Conservation (phyloP, 2,797 vertebrate species). For the Hydrocynus forskahlii region DNA sequence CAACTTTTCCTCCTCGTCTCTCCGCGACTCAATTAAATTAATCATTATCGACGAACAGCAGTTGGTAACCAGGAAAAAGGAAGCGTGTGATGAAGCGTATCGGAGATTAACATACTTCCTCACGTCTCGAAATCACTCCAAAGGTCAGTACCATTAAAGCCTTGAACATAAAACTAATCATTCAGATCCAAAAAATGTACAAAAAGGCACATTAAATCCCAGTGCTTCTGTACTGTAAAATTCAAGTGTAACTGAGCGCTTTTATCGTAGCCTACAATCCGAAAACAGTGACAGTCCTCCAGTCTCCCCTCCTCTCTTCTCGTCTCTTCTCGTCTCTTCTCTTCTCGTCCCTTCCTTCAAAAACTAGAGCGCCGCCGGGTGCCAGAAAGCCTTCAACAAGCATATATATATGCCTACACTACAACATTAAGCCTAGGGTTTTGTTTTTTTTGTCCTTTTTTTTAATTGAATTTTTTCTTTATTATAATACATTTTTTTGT, state of each 20-base stretch:
- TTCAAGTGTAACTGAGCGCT: slow-evolving; percentile 99
- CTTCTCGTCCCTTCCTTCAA: slow-evolving; percentile 63
- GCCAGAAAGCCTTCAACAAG: slow-evolving; percentile 90
- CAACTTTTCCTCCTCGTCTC: slow-evolving; percentile 72
- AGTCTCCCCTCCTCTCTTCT: slow-evolving; percentile 79
- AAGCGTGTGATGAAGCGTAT: slow-evolving; percentile 87
- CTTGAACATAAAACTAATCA: slow-evolving; percentile 99
- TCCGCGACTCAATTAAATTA: slow-evolving; percentile 75
- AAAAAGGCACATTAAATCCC: slow-evolving; percentile 99
- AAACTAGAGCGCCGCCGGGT: slow-evolving; percentile 74
- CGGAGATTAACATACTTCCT: slow-evolving; percentile 90
- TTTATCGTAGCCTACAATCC: slow-evolving; percentile 73
- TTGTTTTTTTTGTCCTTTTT: slow-evolving; percentile 67
- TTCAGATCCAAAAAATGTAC: slow-evolving; percentile 98
- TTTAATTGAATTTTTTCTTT: slow-evolving; percentile 52
- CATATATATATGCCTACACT: slow-evolving; percentile 94
- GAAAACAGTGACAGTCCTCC: slow-evolving; percentile 89
- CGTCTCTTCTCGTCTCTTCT: too few species aligned
- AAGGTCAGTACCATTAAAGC: slow-evolving; percentile 99
- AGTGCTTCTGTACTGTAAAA: slow-evolving; percentile 99
- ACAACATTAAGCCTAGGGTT: slow-evolving; percentile 97
- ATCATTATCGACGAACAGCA: slow-evolving; percentile 89
- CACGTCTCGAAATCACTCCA: slow-evolving; percentile 89
- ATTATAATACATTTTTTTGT: slow-evolving; percentile 69
- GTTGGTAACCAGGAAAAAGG: slow-evolving; percentile 84